These are phyloP conservation scores for Zoanthus gigantus DNA, from an alignment of 92 coral and sea anemone genomes.

Conservation along the genomic window DNA sequence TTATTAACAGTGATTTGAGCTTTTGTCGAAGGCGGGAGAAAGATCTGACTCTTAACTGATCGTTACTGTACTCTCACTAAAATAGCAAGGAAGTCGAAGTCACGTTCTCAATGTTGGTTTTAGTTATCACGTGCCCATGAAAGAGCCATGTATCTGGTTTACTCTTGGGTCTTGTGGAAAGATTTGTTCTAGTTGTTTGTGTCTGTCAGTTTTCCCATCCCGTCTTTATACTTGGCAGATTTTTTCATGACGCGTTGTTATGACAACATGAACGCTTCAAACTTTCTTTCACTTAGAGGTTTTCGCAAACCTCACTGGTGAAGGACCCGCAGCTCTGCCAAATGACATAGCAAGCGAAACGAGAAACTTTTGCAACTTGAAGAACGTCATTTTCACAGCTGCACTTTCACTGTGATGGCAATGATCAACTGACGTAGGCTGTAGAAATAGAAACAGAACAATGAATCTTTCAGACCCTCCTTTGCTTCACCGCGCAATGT, in stretches of 20 bases:
- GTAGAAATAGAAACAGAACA: conserved; percentile 65
- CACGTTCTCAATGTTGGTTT: background rate
- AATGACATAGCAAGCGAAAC: background rate
- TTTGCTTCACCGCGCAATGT: conserved; percentile 47
- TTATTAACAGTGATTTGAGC: background rate
- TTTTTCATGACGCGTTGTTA: conserved; percentile 22
- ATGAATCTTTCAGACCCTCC: conserved; percentile 50
- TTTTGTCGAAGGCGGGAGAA: background rate
- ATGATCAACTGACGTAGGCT: conserved; percentile 54
- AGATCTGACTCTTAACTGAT: background rate
- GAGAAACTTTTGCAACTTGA: background rate
- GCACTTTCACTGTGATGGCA: background rate
- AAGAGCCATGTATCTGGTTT: conserved; percentile 13
- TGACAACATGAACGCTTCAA: conserved; percentile 9
- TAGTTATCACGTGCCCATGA: background rate
- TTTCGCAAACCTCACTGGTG: conserved; percentile 1
- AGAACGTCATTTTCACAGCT: background rate
- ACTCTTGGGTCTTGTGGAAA: conserved; percentile 1
- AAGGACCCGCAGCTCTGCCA: background rate
- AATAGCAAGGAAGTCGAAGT: background rate
- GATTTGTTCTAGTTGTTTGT: background rate
- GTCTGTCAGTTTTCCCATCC: background rate
- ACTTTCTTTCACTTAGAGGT: background rate
- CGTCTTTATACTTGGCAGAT: background rate
- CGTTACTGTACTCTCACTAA: conserved; percentile 21